Evolutionary conservation across 2,888 invertebrate genomes (phyloP).

Genomic region (Synergus itoensis): DNA sequence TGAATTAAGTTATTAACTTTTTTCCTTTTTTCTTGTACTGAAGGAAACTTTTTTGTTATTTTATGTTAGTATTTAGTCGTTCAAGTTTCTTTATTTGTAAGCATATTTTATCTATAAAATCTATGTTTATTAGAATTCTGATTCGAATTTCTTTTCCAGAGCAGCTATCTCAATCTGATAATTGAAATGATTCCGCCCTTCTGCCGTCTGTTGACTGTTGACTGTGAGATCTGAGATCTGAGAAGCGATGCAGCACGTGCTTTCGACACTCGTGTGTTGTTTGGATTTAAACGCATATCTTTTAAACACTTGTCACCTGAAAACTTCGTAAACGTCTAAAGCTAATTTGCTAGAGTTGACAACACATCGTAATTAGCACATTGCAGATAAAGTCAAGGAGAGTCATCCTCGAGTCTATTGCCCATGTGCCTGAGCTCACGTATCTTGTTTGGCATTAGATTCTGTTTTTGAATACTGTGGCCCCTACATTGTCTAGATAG

Average conservation of each 20-base stretch:
- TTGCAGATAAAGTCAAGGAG: constrained; percentile 18
- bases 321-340: constrained; percentile 2
- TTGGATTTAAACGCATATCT: neutral
- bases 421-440: neutral
- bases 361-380: constrained; percentile 6
- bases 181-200: neutral
- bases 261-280: neutral
- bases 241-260: neutral
- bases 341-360: neutral
- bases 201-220: neutral
- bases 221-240: neutral
- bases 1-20: too few relatives aligned
- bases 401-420: constrained; percentile 12
- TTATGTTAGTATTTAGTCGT: neutral
- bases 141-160: neutral
- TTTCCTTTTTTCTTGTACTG: too few relatives aligned
- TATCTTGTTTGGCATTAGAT: neutral
- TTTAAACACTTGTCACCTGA: neutral
- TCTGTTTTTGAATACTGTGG: neutral
- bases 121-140: neutral
- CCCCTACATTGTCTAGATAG: neutral
- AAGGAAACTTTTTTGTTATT: too few relatives aligned
- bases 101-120: neutral
- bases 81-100: neutral
- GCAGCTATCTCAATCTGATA: neutral